Percentiles rank a stretch among this genome's conserved stretches.
phyloP scores from a whole-genome alignment of 2,797 vertebrate species.

The Antennarius maculatus region DNA sequence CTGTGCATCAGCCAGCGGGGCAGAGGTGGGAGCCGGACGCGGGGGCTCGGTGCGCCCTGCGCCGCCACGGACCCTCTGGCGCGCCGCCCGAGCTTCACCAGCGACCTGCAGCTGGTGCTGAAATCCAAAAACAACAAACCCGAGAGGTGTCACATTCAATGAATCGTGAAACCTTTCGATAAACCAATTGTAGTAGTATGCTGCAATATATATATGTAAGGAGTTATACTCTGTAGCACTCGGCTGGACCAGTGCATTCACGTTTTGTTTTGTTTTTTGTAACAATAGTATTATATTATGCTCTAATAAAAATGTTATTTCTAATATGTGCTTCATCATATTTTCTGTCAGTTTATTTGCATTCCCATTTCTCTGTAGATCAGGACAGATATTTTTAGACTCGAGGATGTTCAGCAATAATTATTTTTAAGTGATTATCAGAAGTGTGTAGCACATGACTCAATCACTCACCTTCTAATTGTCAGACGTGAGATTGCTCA shows the following conservation, averaged over 20 bases:
- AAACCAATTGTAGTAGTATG: constrained; percentile 78
- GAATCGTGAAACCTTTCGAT: constrained; percentile 72
- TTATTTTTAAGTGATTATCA: constrained; percentile 12
- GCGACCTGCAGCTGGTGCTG: constrained; percentile 79
- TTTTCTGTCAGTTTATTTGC: neutral
- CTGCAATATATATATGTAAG: constrained; percentile 78
- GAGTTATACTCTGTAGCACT: constrained; percentile 80
- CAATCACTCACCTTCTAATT: constrained; percentile 21
- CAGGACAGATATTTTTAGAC: neutral
- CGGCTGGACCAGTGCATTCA: constrained; percentile 79
- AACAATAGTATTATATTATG: constrained; percentile 12
- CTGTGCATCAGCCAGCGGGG: constrained; percentile 58
- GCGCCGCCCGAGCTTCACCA: constrained; percentile 80
- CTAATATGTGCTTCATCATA: neutral
- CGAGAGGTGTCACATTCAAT: constrained; percentile 84
- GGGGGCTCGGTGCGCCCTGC: constrained; percentile 55
- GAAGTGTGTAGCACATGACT: constrained; percentile 56
- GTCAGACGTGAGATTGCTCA: constrained; percentile 17
- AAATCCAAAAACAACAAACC: constrained; percentile 77
- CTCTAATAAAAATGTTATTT: constrained; percentile 42
- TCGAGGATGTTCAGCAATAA: neutral
- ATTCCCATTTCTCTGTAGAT: no score
- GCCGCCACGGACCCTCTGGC: constrained; percentile 77
- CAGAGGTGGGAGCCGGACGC: constrained; percentile 48
- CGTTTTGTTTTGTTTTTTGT: constrained; percentile 31